Conservation (phyloP, 2,888 invertebrate genomes). For the Nomada goodeniana region DNA sequence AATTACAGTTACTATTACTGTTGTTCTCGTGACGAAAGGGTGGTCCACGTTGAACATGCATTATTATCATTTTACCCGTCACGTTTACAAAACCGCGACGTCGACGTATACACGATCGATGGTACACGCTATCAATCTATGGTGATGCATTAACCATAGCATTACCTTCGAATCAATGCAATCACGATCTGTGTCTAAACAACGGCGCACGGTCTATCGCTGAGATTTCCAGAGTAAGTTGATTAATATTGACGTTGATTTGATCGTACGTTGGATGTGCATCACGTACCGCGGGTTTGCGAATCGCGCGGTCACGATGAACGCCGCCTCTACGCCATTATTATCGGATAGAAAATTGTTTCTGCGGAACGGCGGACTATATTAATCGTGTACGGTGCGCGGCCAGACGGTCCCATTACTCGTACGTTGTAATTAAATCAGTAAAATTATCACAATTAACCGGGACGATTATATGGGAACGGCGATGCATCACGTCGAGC, state of each 20-base stretch:
- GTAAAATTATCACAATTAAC: slow-evolving; percentile 52
- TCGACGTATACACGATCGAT: slow-evolving; percentile 39
- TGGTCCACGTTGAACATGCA: no score
- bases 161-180: slow-evolving; percentile 51
- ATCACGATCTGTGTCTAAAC: slow-evolving; percentile 57
- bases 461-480: slow-evolving; percentile 43
- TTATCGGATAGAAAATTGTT: slow-evolving; percentile 39
- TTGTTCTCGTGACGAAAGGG: no score
- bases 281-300: slow-evolving; percentile 26
- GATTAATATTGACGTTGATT: slow-evolving; percentile 61
- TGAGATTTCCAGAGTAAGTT: slow-evolving; percentile 51
- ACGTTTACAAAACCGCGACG: background rate
- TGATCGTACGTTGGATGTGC: slow-evolving; percentile 17
- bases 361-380: slow-evolving; percentile 4
- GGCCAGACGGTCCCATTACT: slow-evolving; percentile 34
- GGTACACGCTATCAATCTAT: slow-evolving; percentile 36
- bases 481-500: slow-evolving; percentile 22
- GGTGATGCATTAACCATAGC: slow-evolving; percentile 53
- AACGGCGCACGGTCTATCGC: slow-evolving; percentile 16
- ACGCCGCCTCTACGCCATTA: slow-evolving; percentile 8
- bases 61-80: background rate
- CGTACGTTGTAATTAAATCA: slow-evolving; percentile 49
- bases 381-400: slow-evolving; percentile 29
- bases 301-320: slow-evolving; percentile 30
- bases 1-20: no score